These are phyloP conservation scores for Silurus glanis DNA, from an alignment of 2,113 vertebrate genomes.

Conservation along the genomic window DNA sequence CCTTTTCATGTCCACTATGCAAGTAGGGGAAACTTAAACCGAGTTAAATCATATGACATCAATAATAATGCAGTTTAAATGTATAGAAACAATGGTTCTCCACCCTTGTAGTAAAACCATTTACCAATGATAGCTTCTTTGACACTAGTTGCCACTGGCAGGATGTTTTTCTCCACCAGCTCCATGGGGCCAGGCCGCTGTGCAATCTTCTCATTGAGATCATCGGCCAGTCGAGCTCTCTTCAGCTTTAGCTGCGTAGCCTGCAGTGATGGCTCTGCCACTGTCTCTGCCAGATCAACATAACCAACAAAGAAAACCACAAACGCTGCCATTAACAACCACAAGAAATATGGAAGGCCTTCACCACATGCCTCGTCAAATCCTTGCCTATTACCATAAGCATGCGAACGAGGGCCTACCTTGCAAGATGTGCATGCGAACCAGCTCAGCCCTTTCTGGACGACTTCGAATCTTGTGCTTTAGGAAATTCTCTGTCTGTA, in stretches of 20 bases:
- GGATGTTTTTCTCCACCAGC: slow-evolving; percentile 95
- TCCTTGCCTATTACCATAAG: too few species aligned
- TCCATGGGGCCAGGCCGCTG: slow-evolving; percentile 97
- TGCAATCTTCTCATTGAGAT: slow-evolving; percentile 97
- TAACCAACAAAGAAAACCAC: slow-evolving; percentile 33
- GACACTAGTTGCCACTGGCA: slow-evolving; percentile 90
- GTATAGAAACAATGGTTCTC: not conserved
- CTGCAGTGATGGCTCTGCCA: slow-evolving; percentile 92
- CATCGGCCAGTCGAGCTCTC: slow-evolving; percentile 90
- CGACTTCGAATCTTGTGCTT: slow-evolving; percentile 98
- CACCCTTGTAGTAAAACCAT: slow-evolving; percentile 25
- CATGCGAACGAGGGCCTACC: slow-evolving; percentile 68
- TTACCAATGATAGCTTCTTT: slow-evolving; percentile 96
- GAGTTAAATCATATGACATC: not conserved
- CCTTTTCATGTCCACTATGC: not conserved
- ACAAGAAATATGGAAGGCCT: not conserved
- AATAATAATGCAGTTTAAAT: not conserved
- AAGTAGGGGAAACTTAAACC: not conserved
- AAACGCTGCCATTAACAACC: not conserved
- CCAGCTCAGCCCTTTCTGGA: slow-evolving; percentile 91
- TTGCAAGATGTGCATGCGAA: slow-evolving; percentile 99
- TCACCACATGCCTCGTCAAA: not conserved
- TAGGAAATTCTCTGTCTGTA: slow-evolving; percentile 95
- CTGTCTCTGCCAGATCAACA: slow-evolving; percentile 78
- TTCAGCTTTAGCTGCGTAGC: slow-evolving; percentile 97